Percentiles rank a stretch among this genome's conserved stretches.
These are phyloP conservation scores for Telenomus remus DNA, from an alignment of 1,140 invertebrate genomes.

Conservation along the genomic window DNA sequence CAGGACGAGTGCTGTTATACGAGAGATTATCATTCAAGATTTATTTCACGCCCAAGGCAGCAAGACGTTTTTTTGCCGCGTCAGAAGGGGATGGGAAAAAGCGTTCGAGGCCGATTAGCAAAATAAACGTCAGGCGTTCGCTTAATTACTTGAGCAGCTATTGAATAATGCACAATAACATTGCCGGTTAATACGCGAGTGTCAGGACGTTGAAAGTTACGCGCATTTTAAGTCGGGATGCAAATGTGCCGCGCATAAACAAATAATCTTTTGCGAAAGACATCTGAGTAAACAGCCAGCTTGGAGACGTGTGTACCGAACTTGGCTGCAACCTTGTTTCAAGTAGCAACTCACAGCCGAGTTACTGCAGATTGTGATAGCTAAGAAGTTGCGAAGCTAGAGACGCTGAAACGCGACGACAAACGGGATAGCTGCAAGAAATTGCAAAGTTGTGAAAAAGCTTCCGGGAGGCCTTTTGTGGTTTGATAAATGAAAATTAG, in stretches of 20 bases:
- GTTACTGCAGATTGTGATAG: constrained; percentile 37
- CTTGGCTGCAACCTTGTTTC: constrained; percentile 24
- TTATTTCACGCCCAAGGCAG: too few relatives aligned
- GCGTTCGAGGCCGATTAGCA: constrained; percentile 21
- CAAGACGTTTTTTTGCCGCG: too few relatives aligned
- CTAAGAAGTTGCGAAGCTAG: constrained; percentile 12
- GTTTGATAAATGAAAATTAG: too few relatives aligned
- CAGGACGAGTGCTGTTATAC: too few relatives aligned
- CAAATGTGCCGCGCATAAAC: constrained; percentile 22
- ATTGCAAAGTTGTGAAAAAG: too few relatives aligned
- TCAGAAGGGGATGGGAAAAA: constrained; percentile 1
- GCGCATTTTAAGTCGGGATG: too few relatives aligned
- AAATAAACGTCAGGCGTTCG: constrained; percentile 32
- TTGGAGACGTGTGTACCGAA: constrained; percentile 30
- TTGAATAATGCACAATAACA: constrained; percentile 49
- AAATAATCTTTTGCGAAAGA: constrained; percentile 42
- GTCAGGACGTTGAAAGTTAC: too few relatives aligned
- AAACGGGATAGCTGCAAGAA: background rate
- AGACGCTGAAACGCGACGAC: constrained; percentile 41
- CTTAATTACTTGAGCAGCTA: constrained; percentile 5
- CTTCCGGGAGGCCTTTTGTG: too few relatives aligned
- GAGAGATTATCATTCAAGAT: too few relatives aligned
- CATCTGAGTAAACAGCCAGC: constrained; percentile 37
- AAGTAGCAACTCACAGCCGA: constrained; percentile 17
- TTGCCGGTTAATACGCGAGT: constrained; percentile 32